Base-by-base conservation (phyloP, 2,113 vertebrate genomes). In the Dolichallabes microphthalmus region DNA sequence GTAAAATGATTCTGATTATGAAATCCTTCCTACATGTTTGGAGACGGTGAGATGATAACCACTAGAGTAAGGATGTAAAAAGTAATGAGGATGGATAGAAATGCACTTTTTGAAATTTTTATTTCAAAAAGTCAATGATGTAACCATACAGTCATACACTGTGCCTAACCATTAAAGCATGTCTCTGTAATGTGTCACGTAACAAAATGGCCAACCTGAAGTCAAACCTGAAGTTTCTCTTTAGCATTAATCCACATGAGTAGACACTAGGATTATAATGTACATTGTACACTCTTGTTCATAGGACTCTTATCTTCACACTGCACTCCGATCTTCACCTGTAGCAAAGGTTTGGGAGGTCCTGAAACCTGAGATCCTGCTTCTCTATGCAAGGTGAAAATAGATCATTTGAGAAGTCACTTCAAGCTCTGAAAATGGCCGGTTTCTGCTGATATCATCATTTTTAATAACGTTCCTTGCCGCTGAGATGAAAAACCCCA, bases 151-250 rank as follows among this genome's bases (percentile, higher is more conserved):
- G 4, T 73, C 39, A 12, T 73, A 45, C 69, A 10, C 19, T 32
- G 13, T 12, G 69, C 69, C 69, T 74, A 50, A 25, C 39, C 11
- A 12, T 25, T 22, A 50, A 75, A 75, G 20, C 39, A 3, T 74
- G 39, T 20, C 15, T 11, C 17, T 35, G 32, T 69, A n/a, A n/a
- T 9, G 30, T 32, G 66, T 73, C 35, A 45, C 20, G 20, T 66
- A 79, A 68, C 82, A 57, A 57, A 78, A 73, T 11, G 57, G 25
- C 73, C 68, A 60, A 45, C 58, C 45, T 78, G 68, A 6, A 87
- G 77, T 30, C 4, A 77, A 75, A n/a, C n/a, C 80, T 30, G 85
- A n/a, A n/a, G n/a, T 89, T 86, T 84, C 76, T 30, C 25, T 80
- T 87, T 75, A 85, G 82, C 73, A 85, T 87, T 66, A 87, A 25